Evolutionary conservation across 2,888 invertebrate genomes (phyloP).

Genomic region (Sialis lutaria): DNA sequence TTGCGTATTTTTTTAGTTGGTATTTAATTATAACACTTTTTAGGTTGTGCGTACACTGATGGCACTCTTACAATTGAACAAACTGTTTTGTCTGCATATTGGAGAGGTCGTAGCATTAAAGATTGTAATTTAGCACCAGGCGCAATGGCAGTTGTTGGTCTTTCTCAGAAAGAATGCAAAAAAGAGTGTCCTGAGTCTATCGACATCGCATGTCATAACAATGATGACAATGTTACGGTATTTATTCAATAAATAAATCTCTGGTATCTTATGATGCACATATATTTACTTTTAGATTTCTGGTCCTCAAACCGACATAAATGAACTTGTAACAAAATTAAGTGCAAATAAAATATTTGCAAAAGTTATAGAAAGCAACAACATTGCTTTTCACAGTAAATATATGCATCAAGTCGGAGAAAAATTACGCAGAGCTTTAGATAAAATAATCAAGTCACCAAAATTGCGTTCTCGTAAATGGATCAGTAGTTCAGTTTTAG

Average conservation of each 20-base stretch:
- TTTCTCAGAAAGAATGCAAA: slow-evolving; percentile 63
- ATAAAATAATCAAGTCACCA: slow-evolving; percentile 55
- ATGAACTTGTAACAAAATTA: slow-evolving; percentile 40
- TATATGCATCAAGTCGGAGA: slow-evolving; percentile 65
- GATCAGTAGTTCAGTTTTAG: slow-evolving; percentile 78
- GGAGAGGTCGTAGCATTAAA: slow-evolving; percentile 30
- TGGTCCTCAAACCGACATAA: slow-evolving; percentile 49
- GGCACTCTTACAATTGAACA: slow-evolving; percentile 41
- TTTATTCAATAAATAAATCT: slow-evolving; percentile 5
- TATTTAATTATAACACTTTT: too few relatives aligned
- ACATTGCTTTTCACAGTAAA: slow-evolving; percentile 73
- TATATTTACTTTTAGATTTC: slow-evolving; percentile 59
- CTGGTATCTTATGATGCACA: slow-evolving; percentile 12
- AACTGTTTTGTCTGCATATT: slow-evolving; percentile 38
- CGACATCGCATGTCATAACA: slow-evolving; percentile 15
- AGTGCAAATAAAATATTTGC: slow-evolving; percentile 55
- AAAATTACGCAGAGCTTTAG: slow-evolving; percentile 47
- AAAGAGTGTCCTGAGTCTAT: slow-evolving; percentile 19
- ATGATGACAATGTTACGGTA: slow-evolving; percentile 66
- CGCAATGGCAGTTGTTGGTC: slow-evolving; percentile 73
- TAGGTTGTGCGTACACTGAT: slow-evolving; percentile 46
- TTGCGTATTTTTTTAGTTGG: neutral
- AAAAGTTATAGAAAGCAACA: slow-evolving; percentile 59
- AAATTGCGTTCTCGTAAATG: slow-evolving; percentile 57
- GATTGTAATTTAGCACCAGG: slow-evolving; percentile 29